phyloP scores from a whole-genome alignment of 1,140 invertebrate genomes.

The Eurosta solidaginis region DNA sequence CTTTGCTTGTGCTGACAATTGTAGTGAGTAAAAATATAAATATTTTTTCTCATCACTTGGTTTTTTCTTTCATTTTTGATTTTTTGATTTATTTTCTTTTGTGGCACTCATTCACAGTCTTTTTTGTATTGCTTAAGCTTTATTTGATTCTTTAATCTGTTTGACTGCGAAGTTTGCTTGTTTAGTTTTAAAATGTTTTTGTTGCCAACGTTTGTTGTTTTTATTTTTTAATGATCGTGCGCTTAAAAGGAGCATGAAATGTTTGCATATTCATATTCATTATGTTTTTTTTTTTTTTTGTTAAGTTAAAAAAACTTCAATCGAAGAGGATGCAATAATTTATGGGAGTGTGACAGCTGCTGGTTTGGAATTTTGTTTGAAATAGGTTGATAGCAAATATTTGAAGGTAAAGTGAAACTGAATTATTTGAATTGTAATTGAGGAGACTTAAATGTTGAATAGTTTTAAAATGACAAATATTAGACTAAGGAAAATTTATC shows the following conservation, averaged over 20 bases:
- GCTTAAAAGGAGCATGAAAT: conserved; percentile 3
- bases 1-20: conserved; percentile 23
- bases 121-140: neutral
- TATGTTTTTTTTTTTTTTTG: too few relatives aligned
- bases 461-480: too few relatives aligned
- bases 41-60: neutral
- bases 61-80: neutral
- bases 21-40: conserved; percentile 2
- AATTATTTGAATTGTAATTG: neutral
- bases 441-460: too few relatives aligned
- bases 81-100: neutral
- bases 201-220: neutral
- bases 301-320: too few relatives aligned
- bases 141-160: neutral
- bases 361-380: neutral
- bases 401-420: neutral
- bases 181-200: conserved; percentile 7
- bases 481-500: too few relatives aligned
- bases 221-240: neutral
- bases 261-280: conserved; percentile 10
- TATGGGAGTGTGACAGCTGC: neutral
- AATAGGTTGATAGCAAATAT: neutral
- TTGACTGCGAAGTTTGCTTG: neutral
- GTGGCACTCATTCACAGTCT: neutral
- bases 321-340: too few relatives aligned